A percentile compares a stretch with the other conserved stretches of the same genome.
Evolutionary conservation across 2,888 invertebrate genomes (phyloP).

Genomic region (Lycaena phlaeas): DNA sequence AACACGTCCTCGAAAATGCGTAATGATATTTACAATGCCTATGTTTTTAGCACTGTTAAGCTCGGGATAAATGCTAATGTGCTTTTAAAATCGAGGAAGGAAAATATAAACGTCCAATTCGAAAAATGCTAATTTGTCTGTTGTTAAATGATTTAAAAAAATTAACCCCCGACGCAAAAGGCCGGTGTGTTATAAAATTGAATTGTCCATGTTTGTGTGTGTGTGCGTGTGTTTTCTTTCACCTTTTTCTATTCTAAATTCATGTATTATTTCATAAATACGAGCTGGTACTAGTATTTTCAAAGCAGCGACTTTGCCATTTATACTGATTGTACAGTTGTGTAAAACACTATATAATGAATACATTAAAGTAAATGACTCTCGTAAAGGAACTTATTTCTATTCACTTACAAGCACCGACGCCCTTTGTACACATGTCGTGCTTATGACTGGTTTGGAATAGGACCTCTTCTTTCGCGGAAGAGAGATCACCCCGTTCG

Average conservation of each 20-base stretch:
- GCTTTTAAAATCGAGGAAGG: background rate
- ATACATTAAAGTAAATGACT: constrained; percentile 11
- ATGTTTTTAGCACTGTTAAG: background rate
- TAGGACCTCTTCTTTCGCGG: constrained; percentile 44
- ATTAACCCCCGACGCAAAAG: no score
- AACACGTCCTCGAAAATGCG: constrained; percentile 1
- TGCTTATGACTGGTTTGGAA: constrained; percentile 48
- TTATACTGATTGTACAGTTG: no score
- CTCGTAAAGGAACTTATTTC: constrained; percentile 30
- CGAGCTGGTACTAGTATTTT: no score
- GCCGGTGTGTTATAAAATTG: no score
- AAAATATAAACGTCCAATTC: background rate
- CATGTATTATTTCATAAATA: no score
- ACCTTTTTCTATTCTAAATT: no score
- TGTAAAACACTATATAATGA: constrained; percentile 1
- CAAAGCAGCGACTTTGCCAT: no score
- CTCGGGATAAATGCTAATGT: background rate
- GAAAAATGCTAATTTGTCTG: constrained; percentile 5
- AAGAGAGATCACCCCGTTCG: constrained; percentile 44
- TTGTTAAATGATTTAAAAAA: no score
- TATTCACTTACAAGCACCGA: constrained; percentile 35
- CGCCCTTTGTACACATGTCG: constrained; percentile 52
- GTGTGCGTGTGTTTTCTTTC: background rate
- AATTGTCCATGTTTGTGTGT: no score
- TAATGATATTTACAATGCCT: constrained; percentile 2